phyloP scores from a whole-genome alignment of 2,797 vertebrate species.

The Perodicticus potto region DNA sequence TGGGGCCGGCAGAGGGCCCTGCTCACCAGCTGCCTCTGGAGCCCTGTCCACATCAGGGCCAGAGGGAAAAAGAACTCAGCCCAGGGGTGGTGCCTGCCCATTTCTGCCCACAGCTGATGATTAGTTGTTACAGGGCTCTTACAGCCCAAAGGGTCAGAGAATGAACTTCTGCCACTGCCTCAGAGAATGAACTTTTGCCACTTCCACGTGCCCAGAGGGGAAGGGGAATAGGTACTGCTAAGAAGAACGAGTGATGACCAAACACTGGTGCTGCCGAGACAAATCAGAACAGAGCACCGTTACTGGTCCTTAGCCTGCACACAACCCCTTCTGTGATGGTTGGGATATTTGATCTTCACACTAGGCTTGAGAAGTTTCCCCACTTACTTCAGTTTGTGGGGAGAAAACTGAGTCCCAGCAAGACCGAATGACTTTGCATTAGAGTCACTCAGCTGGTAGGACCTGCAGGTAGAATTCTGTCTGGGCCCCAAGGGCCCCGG shows the following conservation, averaged over 20 bases:
- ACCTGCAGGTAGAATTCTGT: not conserved
- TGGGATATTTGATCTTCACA: not conserved
- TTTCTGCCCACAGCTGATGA: not conserved
- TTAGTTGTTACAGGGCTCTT: not conserved
- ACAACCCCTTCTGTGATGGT: not conserved
- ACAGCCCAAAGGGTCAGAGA: not conserved
- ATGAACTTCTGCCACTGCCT: not conserved
- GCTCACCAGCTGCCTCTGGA: too few relatives aligned
- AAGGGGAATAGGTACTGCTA: not conserved
- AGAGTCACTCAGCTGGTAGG: not conserved
- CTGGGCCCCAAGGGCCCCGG: not conserved
- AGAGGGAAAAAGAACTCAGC: not conserved
- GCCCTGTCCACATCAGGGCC: not conserved
- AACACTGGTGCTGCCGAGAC: not conserved
- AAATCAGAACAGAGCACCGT: too few relatives aligned
- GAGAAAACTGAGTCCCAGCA: not conserved
- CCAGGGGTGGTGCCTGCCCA: not conserved
- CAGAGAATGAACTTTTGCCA: too few relatives aligned
- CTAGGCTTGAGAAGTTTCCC: not conserved
- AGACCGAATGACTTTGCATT: not conserved
- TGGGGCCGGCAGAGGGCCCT: not conserved
- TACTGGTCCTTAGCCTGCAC: too few relatives aligned
- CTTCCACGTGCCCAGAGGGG: fast-evolving
- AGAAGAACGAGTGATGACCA: not conserved
- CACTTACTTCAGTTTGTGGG: not conserved